phyloP scores from a whole-genome alignment of 2,797 vertebrate genomes.

The Micromesistius poutassou region DNA sequence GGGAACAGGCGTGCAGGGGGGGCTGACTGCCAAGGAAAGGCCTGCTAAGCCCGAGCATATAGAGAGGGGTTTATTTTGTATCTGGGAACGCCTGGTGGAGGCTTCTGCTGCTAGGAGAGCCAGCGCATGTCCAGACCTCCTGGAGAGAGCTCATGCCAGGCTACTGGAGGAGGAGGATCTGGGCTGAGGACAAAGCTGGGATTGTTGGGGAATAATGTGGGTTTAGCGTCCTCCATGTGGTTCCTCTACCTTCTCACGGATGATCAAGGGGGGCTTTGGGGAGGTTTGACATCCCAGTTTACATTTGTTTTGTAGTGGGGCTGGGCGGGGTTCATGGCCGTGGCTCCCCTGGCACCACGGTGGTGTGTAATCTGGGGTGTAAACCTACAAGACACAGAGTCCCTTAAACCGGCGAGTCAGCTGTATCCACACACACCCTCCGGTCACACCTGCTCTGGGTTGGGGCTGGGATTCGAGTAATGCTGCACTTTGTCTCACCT shows the following conservation, averaged over 20 bases:
- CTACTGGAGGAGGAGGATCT: neutral
- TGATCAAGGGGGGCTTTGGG: too few species aligned
- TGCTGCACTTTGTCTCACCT: too few species aligned
- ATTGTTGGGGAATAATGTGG: neutral
- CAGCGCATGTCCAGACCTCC: neutral
- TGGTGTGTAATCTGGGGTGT: neutral
- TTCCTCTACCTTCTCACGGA: too few species aligned
- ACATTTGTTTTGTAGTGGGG: neutral
- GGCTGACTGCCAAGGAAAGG: neutral
- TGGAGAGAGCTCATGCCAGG: neutral
- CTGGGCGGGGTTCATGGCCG: neutral
- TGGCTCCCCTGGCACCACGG: neutral
- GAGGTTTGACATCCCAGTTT: neutral
- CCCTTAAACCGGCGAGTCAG: neutral
- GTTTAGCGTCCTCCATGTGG: neutral
- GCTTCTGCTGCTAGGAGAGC: neutral
- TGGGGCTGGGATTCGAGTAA: too few species aligned
- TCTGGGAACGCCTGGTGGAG: neutral
- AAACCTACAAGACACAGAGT: neutral
- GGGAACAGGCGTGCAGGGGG: too few species aligned
- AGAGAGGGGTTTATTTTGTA: neutral
- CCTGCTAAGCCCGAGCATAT: too few species aligned
- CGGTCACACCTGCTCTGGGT: too few species aligned
- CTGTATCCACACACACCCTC: too few species aligned
- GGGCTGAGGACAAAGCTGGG: neutral